phyloP scores from a whole-genome alignment of 1,140 invertebrate species.

The Octopus bimaculoides region DNA sequence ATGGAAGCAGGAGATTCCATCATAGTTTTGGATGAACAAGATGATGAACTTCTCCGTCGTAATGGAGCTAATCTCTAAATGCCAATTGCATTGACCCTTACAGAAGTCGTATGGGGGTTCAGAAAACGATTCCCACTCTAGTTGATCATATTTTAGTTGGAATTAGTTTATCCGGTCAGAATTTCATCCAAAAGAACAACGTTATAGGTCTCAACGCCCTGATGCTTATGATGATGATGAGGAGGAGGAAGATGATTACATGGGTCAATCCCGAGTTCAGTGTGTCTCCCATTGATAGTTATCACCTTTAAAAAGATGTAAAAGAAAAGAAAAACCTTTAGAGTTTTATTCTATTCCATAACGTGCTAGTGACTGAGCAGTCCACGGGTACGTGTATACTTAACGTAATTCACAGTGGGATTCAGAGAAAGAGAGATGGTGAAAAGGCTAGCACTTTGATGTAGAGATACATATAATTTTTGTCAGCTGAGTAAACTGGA shows the following conservation, averaged over 20 bases:
- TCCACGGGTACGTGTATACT: no score
- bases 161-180: constrained; percentile 77
- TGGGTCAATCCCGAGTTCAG: constrained; percentile 73
- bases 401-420: no score
- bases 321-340: no score
- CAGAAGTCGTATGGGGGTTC: constrained; percentile 96
- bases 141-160: constrained; percentile 90
- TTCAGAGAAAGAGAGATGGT: no score
- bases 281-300: constrained; percentile 84
- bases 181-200: constrained; percentile 40
- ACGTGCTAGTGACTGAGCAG: no score
- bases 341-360: no score
- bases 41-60: constrained; percentile 77
- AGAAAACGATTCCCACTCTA: constrained; percentile 88
- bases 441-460: no score
- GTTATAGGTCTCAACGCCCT: constrained; percentile 20
- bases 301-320: no score
- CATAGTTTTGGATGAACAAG: constrained; percentile 95
- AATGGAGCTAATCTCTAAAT: constrained; percentile 84
- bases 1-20: constrained; percentile 89
- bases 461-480: no score
- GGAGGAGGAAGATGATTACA: constrained; percentile 56
- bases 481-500: no score
- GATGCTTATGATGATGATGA: constrained; percentile 50
- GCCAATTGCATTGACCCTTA: constrained; percentile 73